Evolutionary conservation across 2,113 vertebrate genomes (phyloP).

Genomic region (Pygoscelis antarcticus): DNA sequence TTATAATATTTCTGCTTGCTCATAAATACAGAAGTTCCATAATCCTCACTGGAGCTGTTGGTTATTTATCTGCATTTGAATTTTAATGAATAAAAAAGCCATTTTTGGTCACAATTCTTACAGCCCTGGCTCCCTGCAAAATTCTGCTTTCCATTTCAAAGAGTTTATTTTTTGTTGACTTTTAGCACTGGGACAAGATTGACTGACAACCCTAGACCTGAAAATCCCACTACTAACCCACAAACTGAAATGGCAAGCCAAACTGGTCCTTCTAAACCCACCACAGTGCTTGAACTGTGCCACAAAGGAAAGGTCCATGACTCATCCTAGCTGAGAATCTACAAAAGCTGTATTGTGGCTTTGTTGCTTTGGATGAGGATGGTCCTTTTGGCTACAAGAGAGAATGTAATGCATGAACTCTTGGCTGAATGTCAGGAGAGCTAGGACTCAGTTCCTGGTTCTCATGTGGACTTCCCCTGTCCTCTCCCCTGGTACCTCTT

Average conservation of each 20-base stretch:
- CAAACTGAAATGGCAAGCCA: not conserved
- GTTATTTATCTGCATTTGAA: constrained; percentile 63
- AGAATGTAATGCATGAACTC: not conserved
- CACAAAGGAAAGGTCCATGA: not conserved
- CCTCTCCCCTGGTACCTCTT: not conserved
- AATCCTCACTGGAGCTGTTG: constrained; percentile 33
- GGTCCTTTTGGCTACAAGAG: not conserved
- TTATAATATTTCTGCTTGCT: constrained; percentile 53
- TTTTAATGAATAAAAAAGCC: constrained; percentile 57
- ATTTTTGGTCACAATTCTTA: not conserved
- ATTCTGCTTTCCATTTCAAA: constrained; percentile 54
- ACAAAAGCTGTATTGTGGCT: not conserved
- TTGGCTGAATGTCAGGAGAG: not conserved
- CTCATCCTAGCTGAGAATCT: not conserved
- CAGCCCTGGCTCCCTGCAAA: not conserved
- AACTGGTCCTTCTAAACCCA: not conserved
- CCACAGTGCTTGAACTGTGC: not conserved
- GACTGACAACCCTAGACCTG: not conserved
- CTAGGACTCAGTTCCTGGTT: not conserved
- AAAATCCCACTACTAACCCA: not conserved
- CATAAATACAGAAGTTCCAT: constrained; percentile 42
- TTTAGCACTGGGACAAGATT: not conserved
- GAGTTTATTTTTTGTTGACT: not conserved
- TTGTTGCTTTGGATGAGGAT: not conserved
- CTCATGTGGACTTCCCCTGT: not conserved